A percentile compares a stretch with the other conserved stretches of the same genome.
Conservation (phyloP, 2,888 invertebrate species). For the Corythucha ciliata region DNA sequence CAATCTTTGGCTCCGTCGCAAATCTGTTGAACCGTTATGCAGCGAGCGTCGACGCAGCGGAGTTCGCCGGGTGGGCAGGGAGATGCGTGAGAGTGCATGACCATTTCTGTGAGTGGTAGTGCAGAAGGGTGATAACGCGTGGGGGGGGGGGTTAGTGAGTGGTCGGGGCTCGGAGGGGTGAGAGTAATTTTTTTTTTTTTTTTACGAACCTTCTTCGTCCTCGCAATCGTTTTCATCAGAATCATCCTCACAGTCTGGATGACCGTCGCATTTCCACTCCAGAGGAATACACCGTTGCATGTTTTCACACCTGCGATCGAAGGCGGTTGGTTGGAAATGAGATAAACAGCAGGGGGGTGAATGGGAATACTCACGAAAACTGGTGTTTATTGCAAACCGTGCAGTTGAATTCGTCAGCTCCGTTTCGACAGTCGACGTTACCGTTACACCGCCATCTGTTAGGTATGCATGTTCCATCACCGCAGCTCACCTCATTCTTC, state of each 20-base stretch:
- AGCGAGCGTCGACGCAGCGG: conserved; percentile 66
- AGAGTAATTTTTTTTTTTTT: conserved; percentile 2
- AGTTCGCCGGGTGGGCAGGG: conserved; percentile 73
- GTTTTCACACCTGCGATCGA: conserved; percentile 24
- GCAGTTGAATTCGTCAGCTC: conserved; percentile 45
- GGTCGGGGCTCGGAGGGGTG: not conserved
- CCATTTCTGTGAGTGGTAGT: conserved; percentile 59
- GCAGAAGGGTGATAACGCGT: not conserved
- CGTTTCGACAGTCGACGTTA: conserved; percentile 43
- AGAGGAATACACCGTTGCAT: conserved; percentile 41
- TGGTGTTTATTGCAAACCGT: conserved; percentile 44
- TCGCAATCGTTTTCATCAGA: conserved; percentile 51
- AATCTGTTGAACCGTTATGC: conserved; percentile 62
- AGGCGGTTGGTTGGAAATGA: not conserved
- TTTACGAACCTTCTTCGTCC: conserved; percentile 42
- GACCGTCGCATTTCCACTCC: conserved; percentile 50
- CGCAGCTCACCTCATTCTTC: conserved; percentile 49
- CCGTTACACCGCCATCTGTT: conserved; percentile 50
- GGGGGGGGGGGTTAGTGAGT: not conserved
- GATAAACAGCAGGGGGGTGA: not conserved
- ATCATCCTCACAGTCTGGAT: conserved; percentile 51
- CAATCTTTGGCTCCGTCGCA: conserved; percentile 74
- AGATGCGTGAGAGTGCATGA: conserved; percentile 59
- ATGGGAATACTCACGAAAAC: conserved; percentile 38
- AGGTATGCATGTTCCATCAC: conserved; percentile 52